These are phyloP conservation scores for Urocyon cinereoargenteus DNA, from an alignment of 2,797 vertebrate genomes.

Conservation along the genomic window DNA sequence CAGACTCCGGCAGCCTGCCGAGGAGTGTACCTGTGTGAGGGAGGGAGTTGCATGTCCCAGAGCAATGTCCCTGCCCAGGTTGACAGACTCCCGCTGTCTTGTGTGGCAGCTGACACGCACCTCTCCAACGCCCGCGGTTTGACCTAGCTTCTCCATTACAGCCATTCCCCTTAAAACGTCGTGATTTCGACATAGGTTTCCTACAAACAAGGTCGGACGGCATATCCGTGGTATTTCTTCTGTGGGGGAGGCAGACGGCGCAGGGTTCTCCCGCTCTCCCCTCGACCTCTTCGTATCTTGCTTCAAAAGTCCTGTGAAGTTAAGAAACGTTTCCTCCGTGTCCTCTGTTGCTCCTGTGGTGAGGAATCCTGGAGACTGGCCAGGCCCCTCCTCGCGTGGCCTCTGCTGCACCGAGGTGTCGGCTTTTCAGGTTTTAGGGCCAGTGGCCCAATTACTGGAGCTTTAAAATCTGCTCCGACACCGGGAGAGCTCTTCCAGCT, in stretches of 20 bases:
- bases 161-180: background rate
- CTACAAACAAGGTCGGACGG: background rate
- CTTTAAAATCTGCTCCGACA: background rate
- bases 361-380: too few species aligned
- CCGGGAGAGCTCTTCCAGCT: background rate
- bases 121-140: background rate
- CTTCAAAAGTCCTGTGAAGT: too few species aligned
- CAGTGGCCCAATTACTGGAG: background rate
- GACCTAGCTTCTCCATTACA: background rate
- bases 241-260: too few species aligned
- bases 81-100: background rate
- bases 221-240: background rate
- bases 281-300: too few species aligned
- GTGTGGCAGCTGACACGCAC: background rate
- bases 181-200: background rate
- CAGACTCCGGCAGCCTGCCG: rapidly evolving
- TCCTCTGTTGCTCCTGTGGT: too few species aligned
- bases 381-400: too few species aligned
- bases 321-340: too few species aligned
- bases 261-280: too few species aligned
- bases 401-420: too few species aligned
- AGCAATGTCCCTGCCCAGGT: background rate
- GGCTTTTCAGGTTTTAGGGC: background rate
- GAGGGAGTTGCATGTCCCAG: background rate
- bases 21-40: background rate